These are phyloP conservation scores for Diachrysia chrysitis DNA, from an alignment of 2,888 invertebrate genomes.

Conservation along the genomic window DNA sequence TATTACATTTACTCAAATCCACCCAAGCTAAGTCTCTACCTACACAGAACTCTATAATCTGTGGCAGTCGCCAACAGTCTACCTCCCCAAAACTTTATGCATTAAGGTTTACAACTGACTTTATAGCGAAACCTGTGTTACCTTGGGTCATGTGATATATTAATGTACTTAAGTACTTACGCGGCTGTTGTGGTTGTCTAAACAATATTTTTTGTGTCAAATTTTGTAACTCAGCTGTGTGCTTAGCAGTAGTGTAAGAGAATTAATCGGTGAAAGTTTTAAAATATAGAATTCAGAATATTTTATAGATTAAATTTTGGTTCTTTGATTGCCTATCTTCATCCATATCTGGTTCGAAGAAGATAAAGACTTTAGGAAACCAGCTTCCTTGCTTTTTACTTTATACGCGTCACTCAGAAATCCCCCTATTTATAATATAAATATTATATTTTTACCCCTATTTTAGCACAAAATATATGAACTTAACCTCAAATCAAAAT, in stretches of 20 bases:
- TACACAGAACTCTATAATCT: neutral
- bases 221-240: neutral
- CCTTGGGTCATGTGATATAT: conserved; percentile 29
- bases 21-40: neutral
- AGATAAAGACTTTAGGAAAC: too few relatives aligned
- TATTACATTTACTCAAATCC: too few relatives aligned
- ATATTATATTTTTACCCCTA: neutral
- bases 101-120: conserved; percentile 32
- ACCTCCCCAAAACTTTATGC: conserved; percentile 31
- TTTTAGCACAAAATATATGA: neutral
- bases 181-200: neutral
- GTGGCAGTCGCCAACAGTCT: conserved; percentile 18
- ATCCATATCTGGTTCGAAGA: too few relatives aligned
- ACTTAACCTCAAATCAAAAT: neutral
- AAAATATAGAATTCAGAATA: neutral
- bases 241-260: neutral
- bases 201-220: neutral
- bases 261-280: neutral
- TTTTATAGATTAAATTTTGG: too few relatives aligned
- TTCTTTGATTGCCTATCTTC: too few relatives aligned
- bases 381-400: too few relatives aligned
- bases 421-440: too few relatives aligned
- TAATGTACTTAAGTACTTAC: conserved; percentile 10
- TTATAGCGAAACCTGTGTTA: conserved; percentile 7
- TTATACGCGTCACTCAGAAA: neutral